phyloP scores from a whole-genome alignment of 2,888 invertebrate species.

The Leucophenga montana region DNA sequence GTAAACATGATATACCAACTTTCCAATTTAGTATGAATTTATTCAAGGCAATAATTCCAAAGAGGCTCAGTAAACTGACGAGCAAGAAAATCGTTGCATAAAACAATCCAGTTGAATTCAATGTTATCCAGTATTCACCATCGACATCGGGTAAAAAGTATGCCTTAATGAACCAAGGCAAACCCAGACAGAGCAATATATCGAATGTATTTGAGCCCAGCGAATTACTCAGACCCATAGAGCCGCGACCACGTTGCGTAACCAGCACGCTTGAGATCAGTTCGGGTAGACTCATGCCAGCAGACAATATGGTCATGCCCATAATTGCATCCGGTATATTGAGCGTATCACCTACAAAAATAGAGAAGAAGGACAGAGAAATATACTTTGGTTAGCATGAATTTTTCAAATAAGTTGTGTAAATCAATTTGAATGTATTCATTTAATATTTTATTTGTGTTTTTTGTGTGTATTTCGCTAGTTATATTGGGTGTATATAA shows the following conservation, averaged over 20 bases:
- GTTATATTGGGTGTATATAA: too few relatives aligned
- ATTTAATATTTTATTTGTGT: too few relatives aligned
- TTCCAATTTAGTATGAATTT: constrained; percentile 86
- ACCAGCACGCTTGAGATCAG: constrained; percentile 94
- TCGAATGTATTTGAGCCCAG: constrained; percentile 93
- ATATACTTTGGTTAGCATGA: too few relatives aligned
- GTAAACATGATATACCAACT: constrained; percentile 85
- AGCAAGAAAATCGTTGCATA: constrained; percentile 89
- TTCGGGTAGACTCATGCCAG: constrained; percentile 93
- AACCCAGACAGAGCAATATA: constrained; percentile 85
- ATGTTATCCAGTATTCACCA: constrained; percentile 83
- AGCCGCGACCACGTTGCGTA: constrained; percentile 88
- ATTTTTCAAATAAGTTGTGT: too few relatives aligned
- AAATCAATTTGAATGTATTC: too few relatives aligned
- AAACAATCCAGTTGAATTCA: constrained; percentile 87
- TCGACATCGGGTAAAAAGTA: constrained; percentile 81
- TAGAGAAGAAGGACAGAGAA: too few relatives aligned
- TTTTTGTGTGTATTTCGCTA: too few relatives aligned
- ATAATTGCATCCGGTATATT: constrained; percentile 93
- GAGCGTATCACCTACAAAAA: constrained; percentile 84
- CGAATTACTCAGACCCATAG: constrained; percentile 92
- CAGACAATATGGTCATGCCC: constrained; percentile 92
- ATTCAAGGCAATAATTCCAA: constrained; percentile 84
- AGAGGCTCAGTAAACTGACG: constrained; percentile 84
- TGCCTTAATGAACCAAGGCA: constrained; percentile 90